Evolutionary conservation across 2,113 vertebrate species (phyloP), one percentile per base, ranked within the genome.

Genomic region (Ploceus nigricollis): DNA sequence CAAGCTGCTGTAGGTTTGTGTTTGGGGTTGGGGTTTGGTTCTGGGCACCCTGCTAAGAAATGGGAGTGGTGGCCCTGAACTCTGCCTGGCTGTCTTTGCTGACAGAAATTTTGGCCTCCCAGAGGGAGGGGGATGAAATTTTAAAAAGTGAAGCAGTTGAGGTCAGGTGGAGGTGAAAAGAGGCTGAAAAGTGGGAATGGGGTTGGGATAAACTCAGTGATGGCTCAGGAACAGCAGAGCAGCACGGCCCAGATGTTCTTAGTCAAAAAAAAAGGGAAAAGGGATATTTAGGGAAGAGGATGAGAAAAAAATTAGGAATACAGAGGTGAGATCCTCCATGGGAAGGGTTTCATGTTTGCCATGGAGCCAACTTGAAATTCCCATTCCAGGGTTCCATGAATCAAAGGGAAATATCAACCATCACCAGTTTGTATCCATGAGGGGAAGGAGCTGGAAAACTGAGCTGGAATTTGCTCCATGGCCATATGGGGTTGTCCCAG

Each of bases 151-250:
- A 93, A 94, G 84, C 96, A 98, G 97, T 97, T 98, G 95, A 97
- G 98, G 98, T 98, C 96, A 90, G 85, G 90, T 79, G 97, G 97
- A 98, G 98, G 98, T 98, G 97, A 97, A 96, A 89, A 61, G 89
- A 96, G 91, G 83, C 63, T 87, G 94, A 61, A 93, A 83, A 69
- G 2, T 75, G 93, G 93, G 95, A 97, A 90, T 27, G 70, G 82
- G 94, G 96, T 82, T 96, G 96, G 83, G 65, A 92, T 94, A 91
- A 97, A 97, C 82, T 94, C 27, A 9, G 64, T 4, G 57, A 58
- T 13, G 70, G 90, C 90, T 3, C 2, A 48, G 63, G 53, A 4
- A 9, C 6, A 6, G 61, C 9, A 18, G 54, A 58, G 54, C 48
- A 42, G 56, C 19, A 3, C 0, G 0, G 24, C 54, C 7, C 2